Evolutionary conservation across 2,797 vertebrate species (phyloP).

Genomic region (Xiphophorus birchmanni): DNA sequence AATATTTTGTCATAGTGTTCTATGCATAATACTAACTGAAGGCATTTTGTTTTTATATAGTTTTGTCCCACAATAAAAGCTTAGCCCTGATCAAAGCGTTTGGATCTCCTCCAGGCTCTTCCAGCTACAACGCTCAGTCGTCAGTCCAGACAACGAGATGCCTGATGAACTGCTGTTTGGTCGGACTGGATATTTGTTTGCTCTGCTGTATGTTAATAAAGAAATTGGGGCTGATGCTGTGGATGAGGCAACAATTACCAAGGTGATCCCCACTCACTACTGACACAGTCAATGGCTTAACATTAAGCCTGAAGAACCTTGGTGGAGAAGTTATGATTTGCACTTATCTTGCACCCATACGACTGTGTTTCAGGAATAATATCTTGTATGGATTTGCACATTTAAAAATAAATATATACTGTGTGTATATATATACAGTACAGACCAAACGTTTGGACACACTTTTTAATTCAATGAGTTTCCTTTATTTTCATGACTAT

Average conservation of each 20-base stretch:
- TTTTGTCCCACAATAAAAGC: neutral
- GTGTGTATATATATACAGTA: no score
- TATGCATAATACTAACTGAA: neutral
- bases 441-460: no score
- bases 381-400: no score
- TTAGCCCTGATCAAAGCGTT: neutral
- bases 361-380: no score
- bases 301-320: neutral
- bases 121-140: conserved; percentile 87
- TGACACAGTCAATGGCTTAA: neutral
- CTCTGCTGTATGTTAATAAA: conserved; percentile 90
- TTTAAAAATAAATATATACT: no score
- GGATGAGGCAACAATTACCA: conserved; percentile 81
- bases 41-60: neutral
- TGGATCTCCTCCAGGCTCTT: conserved; percentile 81
- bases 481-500: no score
- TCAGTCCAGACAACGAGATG: conserved; percentile 85
- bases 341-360: no score
- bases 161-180: conserved; percentile 95
- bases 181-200: conserved; percentile 90
- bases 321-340: no score
- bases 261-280: conserved; percentile 75
- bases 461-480: no score
- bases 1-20: neutral
- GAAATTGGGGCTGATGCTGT: conserved; percentile 87